Base-by-base conservation (phyloP, 2,888 invertebrate species). In the Neocrepidodera transversa region DNA sequence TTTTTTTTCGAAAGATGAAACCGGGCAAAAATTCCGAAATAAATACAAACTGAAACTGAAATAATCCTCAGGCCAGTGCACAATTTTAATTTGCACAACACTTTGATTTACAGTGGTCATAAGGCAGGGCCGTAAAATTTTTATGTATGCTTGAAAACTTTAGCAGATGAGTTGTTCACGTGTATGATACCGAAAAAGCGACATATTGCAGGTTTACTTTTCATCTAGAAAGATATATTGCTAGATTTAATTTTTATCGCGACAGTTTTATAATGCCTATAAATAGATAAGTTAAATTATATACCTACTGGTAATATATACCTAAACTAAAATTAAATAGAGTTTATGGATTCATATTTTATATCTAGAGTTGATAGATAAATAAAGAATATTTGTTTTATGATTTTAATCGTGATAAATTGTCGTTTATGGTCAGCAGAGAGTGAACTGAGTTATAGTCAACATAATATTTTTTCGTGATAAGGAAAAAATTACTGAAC, bases 81-180 rank as follows among this genome's bases (percentile, higher is more conserved):
- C 59, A 59, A 55, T 56, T 62, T 61, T 57, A 58, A 56, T 64
- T 59, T 53, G 53, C 45, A 54, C 50, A 57, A 58, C 51, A 35
- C 30, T 50, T 47, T 64, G 64, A 61, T 61, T 59, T 55, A 64
- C 50, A 47, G 23, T 13, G 26, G 49, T 11, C 58, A 43, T 40
- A 50, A 35, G 52, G 56, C 40, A 28, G 36, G 51, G 51, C 42
- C 49, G 57, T 58, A 57, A 63, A 63, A 63, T 52, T 60, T 52
- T 58, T 63, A 53, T 60, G 49, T 55, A 55, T 51, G 48, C 45
- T 58, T 42, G 55, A 28, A 48, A 55, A 55, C 28, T 48, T 38
- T 48, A 48, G 20, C 42, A 53, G 52, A 53, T 48, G 52, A 52
- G 48, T 48, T 60, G 36, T 28, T 43, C 11, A 47, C 45, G 23